Conservation (phyloP, 2,113 vertebrate species). For the Baryphthengus martii region DNA sequence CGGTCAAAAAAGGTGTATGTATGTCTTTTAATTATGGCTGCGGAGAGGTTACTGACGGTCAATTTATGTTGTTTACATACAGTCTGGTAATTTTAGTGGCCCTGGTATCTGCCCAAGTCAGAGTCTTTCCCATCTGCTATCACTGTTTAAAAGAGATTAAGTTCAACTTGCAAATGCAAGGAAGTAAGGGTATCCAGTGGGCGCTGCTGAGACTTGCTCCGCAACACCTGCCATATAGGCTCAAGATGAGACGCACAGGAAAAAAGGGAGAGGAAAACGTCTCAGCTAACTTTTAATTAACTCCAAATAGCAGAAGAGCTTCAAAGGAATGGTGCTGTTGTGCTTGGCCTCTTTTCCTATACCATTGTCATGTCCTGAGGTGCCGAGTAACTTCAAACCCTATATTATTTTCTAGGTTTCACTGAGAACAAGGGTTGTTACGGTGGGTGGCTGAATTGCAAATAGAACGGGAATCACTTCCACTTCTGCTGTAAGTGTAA, state of each 20-base stretch:
- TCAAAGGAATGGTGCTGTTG: conserved; percentile 1
- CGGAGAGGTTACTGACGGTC: background rate
- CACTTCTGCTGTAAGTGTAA: background rate
- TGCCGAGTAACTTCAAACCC: background rate
- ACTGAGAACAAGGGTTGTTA: background rate
- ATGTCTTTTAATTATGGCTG: background rate
- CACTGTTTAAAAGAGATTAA: conserved; percentile 41
- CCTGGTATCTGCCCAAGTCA: conserved; percentile 45
- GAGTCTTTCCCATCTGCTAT: conserved; percentile 39
- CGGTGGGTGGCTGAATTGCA: background rate
- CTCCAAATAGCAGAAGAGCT: conserved; percentile 19
- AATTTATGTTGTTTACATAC: conserved; percentile 38
- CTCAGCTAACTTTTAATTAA: conserved; percentile 48
- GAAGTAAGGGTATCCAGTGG: conserved; percentile 55
- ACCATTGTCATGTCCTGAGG: background rate
- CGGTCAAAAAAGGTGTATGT: background rate
- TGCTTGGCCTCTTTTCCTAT: background rate
- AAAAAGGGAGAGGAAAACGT: background rate
- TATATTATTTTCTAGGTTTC: background rate
- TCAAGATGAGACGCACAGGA: conserved; percentile 16
- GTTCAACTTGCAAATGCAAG: conserved; percentile 57
- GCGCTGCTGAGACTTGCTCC: conserved; percentile 56
- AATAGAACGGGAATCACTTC: background rate
- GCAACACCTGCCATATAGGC: conserved; percentile 34
- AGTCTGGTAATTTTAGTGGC: conserved; percentile 60